These are phyloP conservation scores for Amblyopsis rosae DNA, from an alignment of 2,113 vertebrate genomes.

Conservation along the genomic window DNA sequence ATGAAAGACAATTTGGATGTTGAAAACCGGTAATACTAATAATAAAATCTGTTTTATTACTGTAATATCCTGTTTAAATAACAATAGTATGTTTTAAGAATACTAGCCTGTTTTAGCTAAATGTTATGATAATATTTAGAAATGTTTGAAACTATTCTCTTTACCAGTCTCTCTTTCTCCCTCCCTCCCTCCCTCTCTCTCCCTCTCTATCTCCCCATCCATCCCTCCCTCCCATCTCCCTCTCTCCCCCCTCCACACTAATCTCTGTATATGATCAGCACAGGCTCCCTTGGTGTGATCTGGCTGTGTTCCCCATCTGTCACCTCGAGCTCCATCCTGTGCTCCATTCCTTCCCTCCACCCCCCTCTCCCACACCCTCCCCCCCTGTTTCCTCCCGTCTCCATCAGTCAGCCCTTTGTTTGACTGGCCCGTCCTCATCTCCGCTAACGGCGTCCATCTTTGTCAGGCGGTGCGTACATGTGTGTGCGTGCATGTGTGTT, in stretches of 20 bases:
- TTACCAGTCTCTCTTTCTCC: neutral
- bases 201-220: constrained; percentile 4
- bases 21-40: too few species aligned
- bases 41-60: too few species aligned
- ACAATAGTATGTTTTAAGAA: too few species aligned
- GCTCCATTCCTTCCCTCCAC: constrained; percentile 61
- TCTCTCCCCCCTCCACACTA: constrained; percentile 51
- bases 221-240: neutral
- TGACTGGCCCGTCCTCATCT: constrained; percentile 75
- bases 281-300: constrained; percentile 65
- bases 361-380: constrained; percentile 75
- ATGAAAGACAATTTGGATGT: too few species aligned
- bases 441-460: constrained; percentile 67
- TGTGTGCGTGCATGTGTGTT: constrained; percentile 25
- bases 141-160: neutral
- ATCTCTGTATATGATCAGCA: constrained; percentile 79
- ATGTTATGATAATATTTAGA: too few species aligned
- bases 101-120: too few species aligned
- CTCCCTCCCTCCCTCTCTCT: neutral
- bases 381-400: constrained; percentile 74
- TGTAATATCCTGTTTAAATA: too few species aligned
- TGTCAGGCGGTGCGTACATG: constrained; percentile 44
- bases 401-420: constrained; percentile 81
- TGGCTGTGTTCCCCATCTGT: constrained; percentile 82
- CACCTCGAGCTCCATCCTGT: constrained; percentile 75